Evolutionary conservation across 2,888 invertebrate species (phyloP).

Genomic region (Spialia ferax): DNA sequence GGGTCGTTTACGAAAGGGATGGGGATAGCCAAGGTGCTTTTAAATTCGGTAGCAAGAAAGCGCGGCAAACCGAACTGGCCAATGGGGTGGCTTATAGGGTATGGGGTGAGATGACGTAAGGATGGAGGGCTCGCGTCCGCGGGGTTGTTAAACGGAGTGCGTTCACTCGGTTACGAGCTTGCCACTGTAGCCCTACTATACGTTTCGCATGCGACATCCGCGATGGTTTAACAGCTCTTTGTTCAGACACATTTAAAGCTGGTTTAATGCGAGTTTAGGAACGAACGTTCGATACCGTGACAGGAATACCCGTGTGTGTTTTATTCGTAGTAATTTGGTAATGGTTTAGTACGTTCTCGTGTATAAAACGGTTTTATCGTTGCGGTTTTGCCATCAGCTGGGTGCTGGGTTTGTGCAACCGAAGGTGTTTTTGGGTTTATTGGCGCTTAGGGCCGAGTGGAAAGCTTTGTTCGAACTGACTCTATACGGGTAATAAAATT

Average conservation of each 20-base stretch:
- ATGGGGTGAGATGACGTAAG: slow-evolving; percentile 86
- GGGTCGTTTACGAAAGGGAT: slow-evolving; percentile 61
- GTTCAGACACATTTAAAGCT: slow-evolving; percentile 73
- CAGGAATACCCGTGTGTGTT: slow-evolving; percentile 75
- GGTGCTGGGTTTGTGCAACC: slow-evolving; percentile 77
- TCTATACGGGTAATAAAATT: slow-evolving; percentile 70
- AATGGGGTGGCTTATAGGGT: slow-evolving; percentile 61
- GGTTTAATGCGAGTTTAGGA: slow-evolving; percentile 70
- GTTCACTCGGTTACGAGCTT: slow-evolving; percentile 79
- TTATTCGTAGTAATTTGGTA: slow-evolving; percentile 76
- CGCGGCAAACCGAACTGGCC: slow-evolving; percentile 81
- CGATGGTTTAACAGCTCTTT: slow-evolving; percentile 77
- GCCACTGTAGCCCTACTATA: slow-evolving; percentile 70
- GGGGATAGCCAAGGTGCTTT: slow-evolving; percentile 57
- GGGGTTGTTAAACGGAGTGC: slow-evolving; percentile 81
- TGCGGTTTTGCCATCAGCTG: slow-evolving; percentile 77
- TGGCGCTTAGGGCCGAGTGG: slow-evolving; percentile 74
- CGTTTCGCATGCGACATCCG: slow-evolving; percentile 60
- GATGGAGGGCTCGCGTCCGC: slow-evolving; percentile 65
- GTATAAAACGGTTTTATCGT: slow-evolving; percentile 73
- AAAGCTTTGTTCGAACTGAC: slow-evolving; percentile 74
- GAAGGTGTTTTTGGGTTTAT: slow-evolving; percentile 83
- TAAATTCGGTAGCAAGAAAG: slow-evolving; percentile 69
- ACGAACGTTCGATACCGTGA: slow-evolving; percentile 66
- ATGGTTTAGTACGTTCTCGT: slow-evolving; percentile 67